Conservation (phyloP, 2,888 invertebrate species). For the Callosobruchus maculatus region DNA sequence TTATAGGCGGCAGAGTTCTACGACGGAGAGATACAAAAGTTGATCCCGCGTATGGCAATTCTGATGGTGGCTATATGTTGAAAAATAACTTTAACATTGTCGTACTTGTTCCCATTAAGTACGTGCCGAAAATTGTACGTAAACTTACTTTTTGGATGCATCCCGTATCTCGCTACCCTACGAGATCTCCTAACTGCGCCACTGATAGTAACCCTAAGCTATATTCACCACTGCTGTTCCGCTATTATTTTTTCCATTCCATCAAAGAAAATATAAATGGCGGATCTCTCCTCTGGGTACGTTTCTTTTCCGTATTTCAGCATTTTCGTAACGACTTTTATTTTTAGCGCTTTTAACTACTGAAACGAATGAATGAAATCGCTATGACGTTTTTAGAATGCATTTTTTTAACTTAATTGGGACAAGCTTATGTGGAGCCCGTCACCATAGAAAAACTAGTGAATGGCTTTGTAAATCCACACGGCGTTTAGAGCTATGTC, state of each 20-base stretch:
- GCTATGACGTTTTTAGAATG: neutral
- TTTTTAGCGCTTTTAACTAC: neutral
- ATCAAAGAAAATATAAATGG: neutral
- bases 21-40: too few relatives aligned
- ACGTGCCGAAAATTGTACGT: too few relatives aligned
- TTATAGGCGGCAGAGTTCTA: too few relatives aligned
- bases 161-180: too few relatives aligned
- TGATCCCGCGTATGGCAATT: too few relatives aligned
- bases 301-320: neutral
- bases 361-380: neutral
- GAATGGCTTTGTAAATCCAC: neutral
- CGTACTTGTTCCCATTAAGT: too few relatives aligned
- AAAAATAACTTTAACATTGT: too few relatives aligned
- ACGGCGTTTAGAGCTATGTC: neutral
- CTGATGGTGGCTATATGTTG: too few relatives aligned
- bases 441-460: neutral
- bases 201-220: neutral
- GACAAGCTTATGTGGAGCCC: neutral
- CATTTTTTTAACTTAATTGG: neutral
- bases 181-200: neutral
- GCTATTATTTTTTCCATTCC: neutral
- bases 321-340: neutral
- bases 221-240: too few relatives aligned
- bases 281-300: neutral
- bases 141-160: too few relatives aligned